phyloP scores from a whole-genome alignment of 2,113 vertebrate species.

The Camelus dromedarius region DNA sequence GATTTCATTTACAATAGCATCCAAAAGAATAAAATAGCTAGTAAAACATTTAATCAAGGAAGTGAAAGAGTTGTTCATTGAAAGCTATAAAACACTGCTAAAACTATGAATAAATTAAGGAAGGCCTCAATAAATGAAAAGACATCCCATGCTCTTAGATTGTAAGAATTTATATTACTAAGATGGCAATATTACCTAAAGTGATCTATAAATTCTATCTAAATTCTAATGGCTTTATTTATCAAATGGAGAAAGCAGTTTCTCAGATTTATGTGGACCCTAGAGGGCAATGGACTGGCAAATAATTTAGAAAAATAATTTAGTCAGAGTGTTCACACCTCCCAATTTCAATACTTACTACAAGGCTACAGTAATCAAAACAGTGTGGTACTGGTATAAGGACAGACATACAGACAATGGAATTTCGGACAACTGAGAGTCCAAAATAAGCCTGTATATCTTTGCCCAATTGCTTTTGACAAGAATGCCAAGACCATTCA shows the following conservation, averaged over 20 bases:
- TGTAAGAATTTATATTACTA: background rate
- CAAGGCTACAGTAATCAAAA: background rate
- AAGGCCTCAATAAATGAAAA: background rate
- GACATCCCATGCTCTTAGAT: background rate
- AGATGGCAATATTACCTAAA: background rate
- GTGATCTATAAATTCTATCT: background rate
- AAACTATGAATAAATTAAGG: background rate
- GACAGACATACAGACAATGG: background rate
- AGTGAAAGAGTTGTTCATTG: background rate
- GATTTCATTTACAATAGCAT: background rate
- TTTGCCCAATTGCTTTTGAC: background rate
- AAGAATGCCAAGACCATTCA: background rate
- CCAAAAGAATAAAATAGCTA: slow-evolving; percentile 6
- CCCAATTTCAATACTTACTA: background rate
- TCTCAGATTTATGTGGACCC: background rate
- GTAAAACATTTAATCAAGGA: background rate
- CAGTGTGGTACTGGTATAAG: background rate
- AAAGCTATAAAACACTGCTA: background rate
- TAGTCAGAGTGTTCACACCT: background rate
- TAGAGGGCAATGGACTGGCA: background rate
- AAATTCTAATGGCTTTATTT: background rate
- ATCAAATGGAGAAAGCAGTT: background rate
- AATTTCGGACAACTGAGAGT: background rate
- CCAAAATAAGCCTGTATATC: background rate
- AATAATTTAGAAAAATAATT: background rate